A percentile compares a stretch with the other conserved stretches of the same genome.
Conservation (phyloP, 1,140 invertebrate genomes). For the Papilio glaucus region DNA sequence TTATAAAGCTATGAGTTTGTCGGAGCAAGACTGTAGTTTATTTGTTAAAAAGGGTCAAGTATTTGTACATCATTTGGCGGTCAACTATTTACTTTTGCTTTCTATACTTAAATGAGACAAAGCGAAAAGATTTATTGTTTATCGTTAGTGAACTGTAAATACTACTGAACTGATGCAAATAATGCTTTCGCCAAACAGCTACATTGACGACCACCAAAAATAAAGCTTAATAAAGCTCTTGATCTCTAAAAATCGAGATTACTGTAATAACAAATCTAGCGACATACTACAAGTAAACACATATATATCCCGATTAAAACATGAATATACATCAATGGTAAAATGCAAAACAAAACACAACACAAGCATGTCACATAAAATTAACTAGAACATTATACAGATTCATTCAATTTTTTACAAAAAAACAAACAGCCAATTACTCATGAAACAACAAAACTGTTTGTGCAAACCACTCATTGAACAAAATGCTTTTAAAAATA, state of each 20-base stretch:
- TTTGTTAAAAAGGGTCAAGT: background rate
- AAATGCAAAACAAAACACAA: background rate
- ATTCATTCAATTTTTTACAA: background rate
- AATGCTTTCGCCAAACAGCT: too few species aligned
- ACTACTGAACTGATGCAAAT: too few species aligned
- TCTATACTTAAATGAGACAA: too few species aligned
- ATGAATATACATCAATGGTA: background rate
- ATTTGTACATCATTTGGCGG: too few species aligned
- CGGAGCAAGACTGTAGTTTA: background rate
- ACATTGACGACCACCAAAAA: too few species aligned
- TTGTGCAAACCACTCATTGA: background rate
- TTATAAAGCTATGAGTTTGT: too few species aligned
- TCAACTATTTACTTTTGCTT: too few species aligned
- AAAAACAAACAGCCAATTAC: background rate
- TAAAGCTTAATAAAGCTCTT: too few species aligned
- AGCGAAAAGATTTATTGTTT: background rate
- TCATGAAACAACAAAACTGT: background rate
- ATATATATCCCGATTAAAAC: background rate
- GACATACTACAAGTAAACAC: background rate
- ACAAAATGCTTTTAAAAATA: slow-evolving; percentile 2
- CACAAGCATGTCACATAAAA: background rate
- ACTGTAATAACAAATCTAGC: too few species aligned
- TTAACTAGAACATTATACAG: background rate
- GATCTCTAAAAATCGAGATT: too few species aligned
- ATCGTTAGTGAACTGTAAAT: too few species aligned